These are phyloP conservation scores for Agrochola lota DNA, from an alignment of 2,888 invertebrate genomes.

Conservation along the genomic window DNA sequence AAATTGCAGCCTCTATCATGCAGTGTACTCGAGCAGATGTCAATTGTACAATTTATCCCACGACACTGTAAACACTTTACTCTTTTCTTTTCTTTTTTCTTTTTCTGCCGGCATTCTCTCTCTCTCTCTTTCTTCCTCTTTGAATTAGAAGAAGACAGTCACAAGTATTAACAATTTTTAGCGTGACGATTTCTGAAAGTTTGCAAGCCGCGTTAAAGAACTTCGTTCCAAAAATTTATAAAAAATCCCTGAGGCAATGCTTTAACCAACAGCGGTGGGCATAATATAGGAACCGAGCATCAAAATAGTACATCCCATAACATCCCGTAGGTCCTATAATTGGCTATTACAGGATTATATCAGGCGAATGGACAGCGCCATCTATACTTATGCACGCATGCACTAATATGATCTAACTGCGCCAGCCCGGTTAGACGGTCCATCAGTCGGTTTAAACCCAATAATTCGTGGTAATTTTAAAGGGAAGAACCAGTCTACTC, in stretches of 20 bases:
- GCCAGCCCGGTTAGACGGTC: background rate
- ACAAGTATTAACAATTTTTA: too few species aligned
- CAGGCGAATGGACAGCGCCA: slow-evolving; percentile 11
- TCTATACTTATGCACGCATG: slow-evolving; percentile 34
- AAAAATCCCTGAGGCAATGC: background rate
- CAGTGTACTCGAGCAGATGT: too few species aligned
- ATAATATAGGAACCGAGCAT: background rate
- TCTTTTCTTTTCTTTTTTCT: too few species aligned
- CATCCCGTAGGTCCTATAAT: slow-evolving; percentile 24
- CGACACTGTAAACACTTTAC: too few species aligned
- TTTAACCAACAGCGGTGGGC: background rate
- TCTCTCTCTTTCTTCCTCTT: too few species aligned
- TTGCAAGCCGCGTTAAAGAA: too few species aligned
- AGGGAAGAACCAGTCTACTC: background rate
- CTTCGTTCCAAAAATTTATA: background rate
- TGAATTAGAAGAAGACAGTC: too few species aligned
- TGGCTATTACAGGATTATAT: slow-evolving; percentile 47
- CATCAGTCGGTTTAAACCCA: slow-evolving; percentile 5
- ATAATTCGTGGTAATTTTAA: slow-evolving; percentile 27
- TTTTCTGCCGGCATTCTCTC: too few species aligned
- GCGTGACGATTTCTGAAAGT: too few species aligned
- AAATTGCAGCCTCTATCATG: too few species aligned
- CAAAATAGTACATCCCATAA: slow-evolving; percentile 2
- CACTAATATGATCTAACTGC: slow-evolving; percentile 35
- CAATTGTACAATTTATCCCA: too few species aligned